Evolutionary conservation across 2,888 invertebrate species (phyloP), one percentile per base, ranked within the genome.

Genomic region (Mimas tiliae): DNA sequence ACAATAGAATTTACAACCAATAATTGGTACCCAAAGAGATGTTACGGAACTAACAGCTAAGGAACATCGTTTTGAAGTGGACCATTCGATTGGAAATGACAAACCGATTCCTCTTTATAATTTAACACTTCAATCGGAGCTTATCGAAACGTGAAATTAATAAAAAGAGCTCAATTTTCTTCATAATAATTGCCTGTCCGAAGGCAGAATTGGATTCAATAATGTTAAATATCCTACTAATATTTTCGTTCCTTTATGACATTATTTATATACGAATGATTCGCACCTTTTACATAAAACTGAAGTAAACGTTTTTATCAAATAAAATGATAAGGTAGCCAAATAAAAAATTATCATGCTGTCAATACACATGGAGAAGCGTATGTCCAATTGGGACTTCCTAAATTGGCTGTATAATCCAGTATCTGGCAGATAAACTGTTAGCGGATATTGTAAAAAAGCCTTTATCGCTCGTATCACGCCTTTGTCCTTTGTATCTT

Each of bases 111-210:
- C 51, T 38, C 51, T 45, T 63, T 70, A 69, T 71, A 74, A 74
- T 72, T 72, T 72, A 74, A 72, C 73, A 73, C 74, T 73, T 70
- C 72, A 74, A 74, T 74, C 71, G 53, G 45, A 52, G 69, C 65
- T 69, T 70, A 74, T 72, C 71, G 73, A 74, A 73, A 72, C 73
- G 74, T 72, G 68, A 74, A 76, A 74, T 76, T 71, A 71, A 65
- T 68, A 66, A 64, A 68, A 68, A 66, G 64, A 64, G 62, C 51
- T 64, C 64, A 52, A 64, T 64, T 65, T 68, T 66, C 64, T 64
- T 53, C 16, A 33, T 19, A 63, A 63, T 67, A 69, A 69, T 66
- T 66, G 58, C 65, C 63, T 45, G 63, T 45, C 63, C 52, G 21
- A 50, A 21, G 47, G 55, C 48, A 63, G 51, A 33, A 52, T 55